These are phyloP conservation scores for Tachuris rubrigastra DNA, from an alignment of 2,113 vertebrate genomes.

Conservation along the genomic window DNA sequence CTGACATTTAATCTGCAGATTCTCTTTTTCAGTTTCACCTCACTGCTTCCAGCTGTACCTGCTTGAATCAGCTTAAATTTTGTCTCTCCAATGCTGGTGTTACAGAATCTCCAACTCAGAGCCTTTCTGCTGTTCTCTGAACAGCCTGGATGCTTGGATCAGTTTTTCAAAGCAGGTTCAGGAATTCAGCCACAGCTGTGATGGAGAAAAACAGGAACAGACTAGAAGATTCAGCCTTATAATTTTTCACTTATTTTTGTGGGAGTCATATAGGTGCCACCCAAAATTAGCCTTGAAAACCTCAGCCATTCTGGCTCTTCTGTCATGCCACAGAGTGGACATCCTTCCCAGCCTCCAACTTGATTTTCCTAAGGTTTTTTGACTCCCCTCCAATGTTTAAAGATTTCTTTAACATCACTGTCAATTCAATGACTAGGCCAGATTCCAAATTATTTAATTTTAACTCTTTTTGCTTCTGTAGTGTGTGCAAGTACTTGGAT, in stretches of 20 bases:
- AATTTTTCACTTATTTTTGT: background rate
- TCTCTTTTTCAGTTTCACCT: background rate
- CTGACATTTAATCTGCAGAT: slow-evolving; percentile 38
- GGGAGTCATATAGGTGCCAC: background rate
- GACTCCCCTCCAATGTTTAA: background rate
- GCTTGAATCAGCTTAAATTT: slow-evolving; percentile 30
- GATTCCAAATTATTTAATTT: background rate
- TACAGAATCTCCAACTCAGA: background rate
- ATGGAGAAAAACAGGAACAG: background rate
- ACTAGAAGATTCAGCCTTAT: background rate
- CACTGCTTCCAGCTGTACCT: slow-evolving; percentile 34
- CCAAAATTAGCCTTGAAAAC: background rate
- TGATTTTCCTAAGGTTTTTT: background rate
- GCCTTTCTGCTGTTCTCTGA: background rate
- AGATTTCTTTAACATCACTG: background rate
- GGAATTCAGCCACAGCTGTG: background rate
- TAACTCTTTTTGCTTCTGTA: background rate
- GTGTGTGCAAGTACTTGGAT: background rate
- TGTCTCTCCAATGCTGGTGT: background rate
- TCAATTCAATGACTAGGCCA: background rate
- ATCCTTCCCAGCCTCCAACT: background rate
- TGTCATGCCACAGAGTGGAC: background rate
- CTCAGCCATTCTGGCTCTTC: background rate
- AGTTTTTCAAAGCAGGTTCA: background rate
- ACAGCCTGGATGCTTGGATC: background rate